Base-by-base conservation (phyloP, 2,888 invertebrate species). In the Orthonevra nobilis region DNA sequence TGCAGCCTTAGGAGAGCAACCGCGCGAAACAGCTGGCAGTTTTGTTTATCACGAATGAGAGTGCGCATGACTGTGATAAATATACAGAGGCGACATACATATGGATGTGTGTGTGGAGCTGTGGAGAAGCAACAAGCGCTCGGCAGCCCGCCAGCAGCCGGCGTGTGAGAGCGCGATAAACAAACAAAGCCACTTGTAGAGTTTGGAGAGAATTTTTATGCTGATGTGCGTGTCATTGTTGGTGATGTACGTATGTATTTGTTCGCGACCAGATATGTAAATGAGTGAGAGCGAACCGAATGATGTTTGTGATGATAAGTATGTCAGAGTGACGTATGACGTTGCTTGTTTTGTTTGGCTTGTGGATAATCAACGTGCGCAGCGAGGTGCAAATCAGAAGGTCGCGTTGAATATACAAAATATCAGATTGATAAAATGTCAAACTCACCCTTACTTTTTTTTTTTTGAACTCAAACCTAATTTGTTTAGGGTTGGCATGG, bases 171-270 rank as follows among this genome's bases (percentile, higher is more conserved):
- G 6, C 23, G 20, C 42, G 28, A 15, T 3, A 15, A 48, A 30
- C 36, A 38, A n/a, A n/a, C n/a, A n/a, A n/a, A n/a, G n/a, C n/a
- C n/a, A 63, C 68, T 68, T 68, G 68, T 68, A 58, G 68, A 68
- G 56, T 56, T 36, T 46, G 56, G 46, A 68, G 68, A 58, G 56
- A 58, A 48, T 48, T 10, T 60, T 32, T 32, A 23, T 46, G 15
- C n/a, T 60, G 60, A 34, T 44, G 23, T 44, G 26, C 28, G 23
- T 26, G 44, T 46, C 17, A 34, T 15, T 10, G 26, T 17, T 4
- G 1, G n/a, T n/a, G n/a, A n/a, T n/a, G n/a, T n/a, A n/a, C n/a
- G n/a, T n/a, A n/a, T n/a, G n/a, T n/a, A n/a, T n/a, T n/a, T n/a
- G n/a, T n/a, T n/a, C n/a, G n/a, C n/a, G n/a, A n/a, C n/a, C n/a